Evolutionary conservation across 2,888 invertebrate species (phyloP), one percentile per base, ranked within the genome.

Genomic region (Eupithecia tripunctaria): DNA sequence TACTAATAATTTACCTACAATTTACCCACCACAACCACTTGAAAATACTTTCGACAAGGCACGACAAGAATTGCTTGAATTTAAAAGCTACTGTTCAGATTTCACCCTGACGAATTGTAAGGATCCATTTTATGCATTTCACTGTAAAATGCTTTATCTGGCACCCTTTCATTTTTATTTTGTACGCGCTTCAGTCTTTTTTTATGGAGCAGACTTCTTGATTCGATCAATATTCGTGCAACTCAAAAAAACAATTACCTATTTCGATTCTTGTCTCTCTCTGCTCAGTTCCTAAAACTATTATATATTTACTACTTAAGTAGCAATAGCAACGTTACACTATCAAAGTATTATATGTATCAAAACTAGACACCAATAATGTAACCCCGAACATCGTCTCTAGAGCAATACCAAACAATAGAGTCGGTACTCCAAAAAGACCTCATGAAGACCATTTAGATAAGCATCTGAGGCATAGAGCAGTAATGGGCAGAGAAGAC

Each of bases 391-490:
- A 41, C 41, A 65, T 15, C 21, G 14, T 70, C 56, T 70, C 27
- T 43, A 32, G 60, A 76, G 68, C 70, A 21, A 10, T 21, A 18
- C 18, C 18, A 8, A 74, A 76, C 76, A 74, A 74, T 74, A 71
- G 69, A 76, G 68, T 64, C 5, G 41, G 43, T 68, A 47, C 67
- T 38, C 27, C 38, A 70, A 71, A 71, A 72, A 64, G 68, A 38
- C 64, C 47, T 73, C n/a, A 64, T 38, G 21, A 27, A 43, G 63
- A 18, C 59, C 68, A 36, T 67, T 65, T 41, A 73, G 77, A 77
- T 77, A 72, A 51, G 69, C 18, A 77, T 74, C 75, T 68, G 63
- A 69, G 70, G 29, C 63, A 43, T 67, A 62, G 72, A 68, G 36
- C 69, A 41, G 73, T 71, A 76, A 72, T 75, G 73, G 71, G 25